Evolutionary conservation across 2,888 invertebrate species (phyloP), one percentile per base, ranked within the genome.

Genomic region (Heliconius charithonia): DNA sequence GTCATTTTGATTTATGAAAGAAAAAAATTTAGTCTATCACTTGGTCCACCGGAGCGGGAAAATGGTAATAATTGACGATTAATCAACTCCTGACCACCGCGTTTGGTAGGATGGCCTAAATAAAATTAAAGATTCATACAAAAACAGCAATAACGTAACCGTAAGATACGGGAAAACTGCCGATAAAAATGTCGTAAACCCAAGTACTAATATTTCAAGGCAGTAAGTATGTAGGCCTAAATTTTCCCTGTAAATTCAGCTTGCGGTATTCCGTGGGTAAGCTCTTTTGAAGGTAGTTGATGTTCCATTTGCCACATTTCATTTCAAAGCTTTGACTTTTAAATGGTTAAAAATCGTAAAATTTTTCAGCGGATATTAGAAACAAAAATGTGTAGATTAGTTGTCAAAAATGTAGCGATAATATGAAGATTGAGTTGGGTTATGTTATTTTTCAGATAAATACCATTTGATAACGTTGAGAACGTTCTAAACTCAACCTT

Each of bases 301-400:
- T 59, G 32, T 56, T 59, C 72, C 72, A 72, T 72, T 37, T 72
- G 32, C 72, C 59, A 59, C 72, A 59, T 72, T 59, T 37, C 37
- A 72, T 59, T 59, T 72, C 59, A 59, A 59, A 59, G n/a, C 59
- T 72, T 72, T 72, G 32, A 32, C 59, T 72, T 56, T 27, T 16
- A 37, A 72, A 72, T 25, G n/a, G 32, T 59, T 59, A 72, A 72
- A 16, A 3, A 16, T n/a, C 59, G 59, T 59, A 9, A 59, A 59
- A 37, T 59, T 72, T 69, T 72, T 16, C n/a, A 72, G 16, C 56
- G 59, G 32, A 37, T 59, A n/a, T 56, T 72, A 25, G 59, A 9
- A n/a, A 72, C 16, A 72, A 59, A n/a, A 59, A 32, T n/a, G 16
- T 22, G 19, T 51, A 3, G 19, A 69, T n/a, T 19, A 51, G 41